Evolutionary conservation across 2,113 vertebrate species (phyloP).

Genomic region (Fulica atra): DNA sequence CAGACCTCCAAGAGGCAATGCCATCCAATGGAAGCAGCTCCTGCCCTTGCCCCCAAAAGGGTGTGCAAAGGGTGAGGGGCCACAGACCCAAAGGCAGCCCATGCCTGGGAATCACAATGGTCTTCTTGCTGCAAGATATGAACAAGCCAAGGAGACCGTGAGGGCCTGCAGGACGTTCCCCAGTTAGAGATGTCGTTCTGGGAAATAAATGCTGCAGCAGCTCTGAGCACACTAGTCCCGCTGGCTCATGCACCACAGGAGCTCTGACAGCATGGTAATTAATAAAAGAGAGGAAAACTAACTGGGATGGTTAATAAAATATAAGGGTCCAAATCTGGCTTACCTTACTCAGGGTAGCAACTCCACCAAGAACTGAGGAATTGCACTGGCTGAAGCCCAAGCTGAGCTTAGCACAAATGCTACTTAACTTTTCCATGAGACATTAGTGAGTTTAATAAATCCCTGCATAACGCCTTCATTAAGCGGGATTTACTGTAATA

Average conservation of each 20-base stretch:
- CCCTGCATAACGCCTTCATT: slow-evolving; percentile 29
- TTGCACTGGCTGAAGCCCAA: background rate
- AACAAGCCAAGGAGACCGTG: accelerated
- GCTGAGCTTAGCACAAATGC: slow-evolving; percentile 2
- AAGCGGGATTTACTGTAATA: slow-evolving; percentile 31
- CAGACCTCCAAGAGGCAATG: no score
- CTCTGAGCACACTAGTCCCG: no score
- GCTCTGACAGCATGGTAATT: background rate
- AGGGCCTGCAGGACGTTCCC: background rate
- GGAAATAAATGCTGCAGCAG: background rate
- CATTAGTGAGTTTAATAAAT: slow-evolving; percentile 39
- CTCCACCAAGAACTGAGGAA: background rate
- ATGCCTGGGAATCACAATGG: background rate
- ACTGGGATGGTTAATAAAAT: background rate
- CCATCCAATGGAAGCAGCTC: no score
- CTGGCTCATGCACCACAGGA: no score
- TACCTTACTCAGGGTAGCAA: background rate
- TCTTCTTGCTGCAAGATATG: background rate
- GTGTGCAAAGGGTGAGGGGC: accelerated
- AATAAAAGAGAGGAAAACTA: background rate
- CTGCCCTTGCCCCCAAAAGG: no score
- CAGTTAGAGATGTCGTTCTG: background rate
- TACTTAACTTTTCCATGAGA: background rate
- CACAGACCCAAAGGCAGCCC: background rate
- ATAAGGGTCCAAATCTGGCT: background rate